phyloP scores from a whole-genome alignment of 2,797 vertebrate genomes.

The Darevskia nairensis region DNA sequence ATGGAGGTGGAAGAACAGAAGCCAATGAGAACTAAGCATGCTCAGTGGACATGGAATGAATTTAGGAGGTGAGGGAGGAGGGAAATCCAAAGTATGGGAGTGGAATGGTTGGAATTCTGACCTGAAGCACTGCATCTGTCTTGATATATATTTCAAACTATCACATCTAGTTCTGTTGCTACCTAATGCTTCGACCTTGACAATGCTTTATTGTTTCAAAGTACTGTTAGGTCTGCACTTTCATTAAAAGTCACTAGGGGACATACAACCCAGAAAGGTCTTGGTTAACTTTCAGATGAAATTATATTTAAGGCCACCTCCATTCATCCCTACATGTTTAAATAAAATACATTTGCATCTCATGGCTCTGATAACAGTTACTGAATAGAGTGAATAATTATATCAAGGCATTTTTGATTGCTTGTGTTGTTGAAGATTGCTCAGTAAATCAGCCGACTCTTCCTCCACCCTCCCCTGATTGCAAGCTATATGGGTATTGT shows the following conservation, averaged over 20 bases:
- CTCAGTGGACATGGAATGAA: too few species aligned
- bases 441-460: constrained; percentile 51
- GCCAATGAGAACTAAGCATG: too few species aligned
- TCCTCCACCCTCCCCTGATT: constrained; percentile 30
- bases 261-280: neutral
- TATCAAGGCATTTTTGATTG: constrained; percentile 53
- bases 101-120: neutral
- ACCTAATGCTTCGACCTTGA: constrained; percentile 37
- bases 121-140: neutral
- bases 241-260: constrained; percentile 28
- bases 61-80: too few species aligned
- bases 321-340: constrained; percentile 47
- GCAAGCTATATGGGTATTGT: constrained; percentile 28
- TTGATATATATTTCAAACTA: constrained; percentile 52
- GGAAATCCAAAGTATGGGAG: neutral
- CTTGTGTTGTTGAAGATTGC: constrained; percentile 32
- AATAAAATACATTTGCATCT: constrained; percentile 55
- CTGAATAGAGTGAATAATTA: constrained; percentile 47
- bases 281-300: constrained; percentile 32
- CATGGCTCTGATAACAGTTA: constrained; percentile 61
- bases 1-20: neutral
- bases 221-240: constrained; percentile 45
- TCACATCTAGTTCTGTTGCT: constrained; percentile 39
- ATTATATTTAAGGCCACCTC: constrained; percentile 48
- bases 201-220: constrained; percentile 33